Base-by-base conservation (phyloP, 2,888 invertebrate genomes). In the Petrophora chlorosata region DNA sequence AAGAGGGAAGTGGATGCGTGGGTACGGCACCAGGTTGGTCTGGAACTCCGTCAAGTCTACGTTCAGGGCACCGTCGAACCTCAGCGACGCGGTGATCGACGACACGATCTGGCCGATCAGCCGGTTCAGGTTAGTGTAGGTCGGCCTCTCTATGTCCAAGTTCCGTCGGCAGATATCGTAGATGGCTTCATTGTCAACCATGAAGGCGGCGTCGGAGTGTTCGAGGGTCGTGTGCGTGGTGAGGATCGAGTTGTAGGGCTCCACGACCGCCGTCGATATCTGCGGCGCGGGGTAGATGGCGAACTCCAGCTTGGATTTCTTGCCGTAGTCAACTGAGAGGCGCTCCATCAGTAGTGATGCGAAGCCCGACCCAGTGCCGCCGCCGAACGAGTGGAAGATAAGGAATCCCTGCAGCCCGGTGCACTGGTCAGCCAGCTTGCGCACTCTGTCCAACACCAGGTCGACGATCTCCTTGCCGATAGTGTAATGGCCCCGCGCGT, bases 401-500 rank as follows among this genome's bases (percentile, higher is more conserved):
- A 98, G 92, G 91, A 98, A 98, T 44, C 98, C 98, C 84, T 96
- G 96, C 12, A 94, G 93, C 50, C 97, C 97, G 10, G 97, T 97
- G 86, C 97, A 98, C 90, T 97, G 97, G 77, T 98, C 97, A 5
- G 95, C 94, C 69, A 96, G 87, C 81, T 95, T 97, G 54, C 97
- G 93, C 59, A 97, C 94, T 45, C 97, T 92, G 87, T 97, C 97
- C 63, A 97, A 89, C 3, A 97, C 97, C 55, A 97, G 91, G 73
- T 97, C 97, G 8, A 98, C 97, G 63, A 98, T 97, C 85, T 98
- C 98, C 79, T 96, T 96, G 65, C 98, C 98, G 74, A 98, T 96
- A 39, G 98, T 98, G 91, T 98, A 99, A 85, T 98, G 98, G 40
- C 98, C 98, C 70, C 98, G 93, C 19, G 98, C 98, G 73, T 98